Evolutionary conservation across 1,140 invertebrate species (phyloP), one percentile per base, ranked within the genome.

Genomic region (Liolophura sinensis): DNA sequence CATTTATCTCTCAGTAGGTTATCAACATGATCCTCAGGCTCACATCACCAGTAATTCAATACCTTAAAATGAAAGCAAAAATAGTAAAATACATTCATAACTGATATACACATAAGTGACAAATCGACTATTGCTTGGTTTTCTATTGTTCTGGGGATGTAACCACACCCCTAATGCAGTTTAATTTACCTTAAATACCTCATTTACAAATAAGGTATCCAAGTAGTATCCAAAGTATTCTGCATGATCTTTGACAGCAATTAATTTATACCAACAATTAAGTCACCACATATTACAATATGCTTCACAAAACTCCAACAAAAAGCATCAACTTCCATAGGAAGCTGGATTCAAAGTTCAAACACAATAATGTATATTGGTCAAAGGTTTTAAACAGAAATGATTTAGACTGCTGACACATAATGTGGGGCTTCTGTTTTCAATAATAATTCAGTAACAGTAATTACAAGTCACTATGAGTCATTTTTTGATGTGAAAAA

Each of bases 201-300:
- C n/a, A n/a, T n/a, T n/a, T n/a, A n/a, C n/a, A n/a, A n/a, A n/a
- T n/a, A n/a, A n/a, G n/a, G n/a, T n/a, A n/a, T n/a, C n/a, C n/a
- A n/a, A 54, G n/a, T 7, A 20, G 51, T 7, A 20, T 54, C 3
- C 3, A 20, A 20, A 54, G 12, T 24, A 54, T 20, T 54, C 7
- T 54, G 7, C 51, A 54, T 54, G n/a, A 54, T 54, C 51, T 20
- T 54, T 54, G 24, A 54, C 51, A 54, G 51, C 51, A 20, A 54
- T 54, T 4, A 24, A 54, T 54, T 54, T n/a, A 24, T 54, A 3
- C 18, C 18, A 20, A n/a, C 3, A 20, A 24, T 5, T 24, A 54
- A 54, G 51, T 12, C 51, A 54, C 12, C 12, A 12, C 51, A n/a
- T 24, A 5, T 24, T 54, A 12, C 51, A 54, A n/a, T 12, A 54